A percentile compares a stretch with the other conserved stretches of the same genome.
Evolutionary conservation across 2,113 vertebrate genomes (phyloP).

Genomic region (Hydrolagus affinis): DNA sequence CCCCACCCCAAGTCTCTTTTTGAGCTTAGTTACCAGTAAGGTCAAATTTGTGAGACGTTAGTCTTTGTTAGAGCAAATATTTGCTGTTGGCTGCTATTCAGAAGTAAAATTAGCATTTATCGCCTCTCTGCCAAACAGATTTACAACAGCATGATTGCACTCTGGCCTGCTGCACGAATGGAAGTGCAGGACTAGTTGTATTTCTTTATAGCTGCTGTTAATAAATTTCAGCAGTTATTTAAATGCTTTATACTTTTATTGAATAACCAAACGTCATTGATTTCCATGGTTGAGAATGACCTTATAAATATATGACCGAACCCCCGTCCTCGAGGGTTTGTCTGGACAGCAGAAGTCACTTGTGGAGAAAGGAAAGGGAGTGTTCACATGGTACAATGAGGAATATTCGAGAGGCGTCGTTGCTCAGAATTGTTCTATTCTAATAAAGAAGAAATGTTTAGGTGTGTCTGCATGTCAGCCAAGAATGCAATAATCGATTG

Average conservation of each 20-base stretch:
- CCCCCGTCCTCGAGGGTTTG: background rate
- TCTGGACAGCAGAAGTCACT: background rate
- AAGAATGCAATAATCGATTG: too few relatives aligned
- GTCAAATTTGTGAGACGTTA: background rate
- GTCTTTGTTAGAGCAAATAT: background rate
- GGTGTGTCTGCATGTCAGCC: too few relatives aligned
- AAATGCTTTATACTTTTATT: background rate
- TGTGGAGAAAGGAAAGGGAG: background rate
- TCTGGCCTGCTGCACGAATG: background rate
- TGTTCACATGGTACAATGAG: background rate
- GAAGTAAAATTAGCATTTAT: background rate
- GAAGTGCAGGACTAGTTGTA: background rate
- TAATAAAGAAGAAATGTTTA: background rate
- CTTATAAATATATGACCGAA: background rate
- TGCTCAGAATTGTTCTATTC: background rate
- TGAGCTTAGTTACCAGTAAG: background rate
- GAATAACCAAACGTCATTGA: background rate
- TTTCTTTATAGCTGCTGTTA: background rate
- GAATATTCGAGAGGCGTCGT: background rate
- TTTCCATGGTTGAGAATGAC: background rate
- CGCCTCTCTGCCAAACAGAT: background rate
- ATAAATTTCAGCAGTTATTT: background rate
- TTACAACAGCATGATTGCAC: background rate
- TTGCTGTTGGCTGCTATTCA: background rate
- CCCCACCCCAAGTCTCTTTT: background rate